Evolutionary conservation across 1,140 invertebrate genomes (phyloP), one percentile per base, ranked within the genome.

Genomic region (Heliconius eleuchia): DNA sequence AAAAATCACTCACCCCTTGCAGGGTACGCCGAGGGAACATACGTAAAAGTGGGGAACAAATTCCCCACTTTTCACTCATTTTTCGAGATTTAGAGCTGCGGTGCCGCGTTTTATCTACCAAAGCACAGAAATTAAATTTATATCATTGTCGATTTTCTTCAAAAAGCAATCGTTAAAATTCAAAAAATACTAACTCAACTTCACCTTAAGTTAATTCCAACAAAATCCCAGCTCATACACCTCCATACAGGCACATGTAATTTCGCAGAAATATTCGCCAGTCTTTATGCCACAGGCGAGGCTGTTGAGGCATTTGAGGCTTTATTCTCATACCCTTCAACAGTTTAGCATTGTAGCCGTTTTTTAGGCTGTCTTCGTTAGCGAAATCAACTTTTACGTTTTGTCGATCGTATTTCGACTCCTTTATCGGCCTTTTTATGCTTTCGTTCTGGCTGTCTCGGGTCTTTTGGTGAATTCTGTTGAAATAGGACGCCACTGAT

Each of bases 311-410:
- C 73, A 86, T 82, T 82, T 76, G 80, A 73, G 74, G 82, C 81
- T 84, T 89, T 86, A 89, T 89, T 87, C 86, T 86, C 84, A 87
- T 89, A 87, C 86, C 80, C 79, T 81, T 77, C 85, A 89, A 87
- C 88, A 88, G 86, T 89, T 90, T 89, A 90, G 86, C 89, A 90
- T 90, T 92, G 91, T 90, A 89, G 84, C 83, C 85, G 78, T 88
- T 89, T 89, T 89, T 89, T 84, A 82, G 83, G 79, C 74, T 78
- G 80, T 77, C 85, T 85, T 87, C 83, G 87, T 86, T 87, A 84
- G 86, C 80, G 78, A 73, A 81, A 84, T 84, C 72, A 79, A 79
- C 74, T 83, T 86, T 84, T 83, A 74, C 78, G 80, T 86, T 89
- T 89, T 83, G 82, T 78, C 80, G 78, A 83, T 71, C 73, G 74